phyloP scores from a whole-genome alignment of 2,797 vertebrate species.

The Dallia pectoralis region DNA sequence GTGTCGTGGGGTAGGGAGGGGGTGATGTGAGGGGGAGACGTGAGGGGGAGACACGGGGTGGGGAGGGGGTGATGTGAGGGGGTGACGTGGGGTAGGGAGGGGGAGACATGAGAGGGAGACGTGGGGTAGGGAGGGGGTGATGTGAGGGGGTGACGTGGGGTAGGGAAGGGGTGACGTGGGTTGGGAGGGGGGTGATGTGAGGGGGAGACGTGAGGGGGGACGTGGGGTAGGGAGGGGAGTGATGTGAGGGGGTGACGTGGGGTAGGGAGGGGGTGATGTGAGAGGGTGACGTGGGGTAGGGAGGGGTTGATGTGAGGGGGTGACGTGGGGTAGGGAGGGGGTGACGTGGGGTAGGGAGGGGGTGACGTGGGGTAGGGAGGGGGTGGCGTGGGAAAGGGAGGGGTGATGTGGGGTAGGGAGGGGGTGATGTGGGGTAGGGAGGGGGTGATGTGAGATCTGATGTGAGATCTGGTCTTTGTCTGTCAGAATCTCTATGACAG shows the following conservation, averaged over 20 bases:
- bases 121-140: not conserved
- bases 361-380: not conserved
- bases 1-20: not conserved
- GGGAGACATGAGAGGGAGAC: no score
- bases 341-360: not conserved
- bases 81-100: no score
- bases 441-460: constrained; percentile 6
- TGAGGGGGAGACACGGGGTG: not conserved
- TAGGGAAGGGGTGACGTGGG: no score
- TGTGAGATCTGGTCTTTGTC: not conserved
- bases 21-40: not conserved
- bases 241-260: no score
- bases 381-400: constrained; percentile 3
- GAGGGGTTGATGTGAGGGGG: constrained; percentile 93
- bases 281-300: not conserved
- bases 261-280: not conserved
- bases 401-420: not conserved
- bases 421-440: not conserved
- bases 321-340: not conserved
- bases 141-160: not conserved
- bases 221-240: not conserved
- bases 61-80: not conserved
- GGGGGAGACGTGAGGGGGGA: no score
- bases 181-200: constrained; percentile 54
- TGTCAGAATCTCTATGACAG: constrained; percentile 88